Percentiles rank a stretch among this genome's conserved stretches.
These are phyloP conservation scores for Vidua chalybeata DNA, from an alignment of 2,113 vertebrate genomes.

Conservation along the genomic window DNA sequence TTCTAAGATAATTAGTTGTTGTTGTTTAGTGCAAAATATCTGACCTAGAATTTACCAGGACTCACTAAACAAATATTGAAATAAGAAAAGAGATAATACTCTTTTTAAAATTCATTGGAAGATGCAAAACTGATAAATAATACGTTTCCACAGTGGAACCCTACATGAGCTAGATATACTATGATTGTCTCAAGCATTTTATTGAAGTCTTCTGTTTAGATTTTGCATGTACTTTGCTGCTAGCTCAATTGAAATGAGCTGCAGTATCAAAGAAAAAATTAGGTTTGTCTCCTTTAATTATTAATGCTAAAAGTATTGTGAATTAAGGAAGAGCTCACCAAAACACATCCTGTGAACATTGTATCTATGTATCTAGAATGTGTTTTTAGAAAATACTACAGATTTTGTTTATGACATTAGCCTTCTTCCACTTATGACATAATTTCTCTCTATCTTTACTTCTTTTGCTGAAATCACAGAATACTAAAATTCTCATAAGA, in stretches of 20 bases:
- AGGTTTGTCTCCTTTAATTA: not conserved
- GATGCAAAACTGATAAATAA: not conserved
- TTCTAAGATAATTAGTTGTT: constrained; percentile 12
- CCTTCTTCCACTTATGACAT: not conserved
- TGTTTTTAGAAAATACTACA: not conserved
- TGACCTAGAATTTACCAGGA: constrained; percentile 7
- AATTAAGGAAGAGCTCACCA: not conserved
- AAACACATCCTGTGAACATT: not conserved
- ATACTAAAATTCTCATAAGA: not conserved
- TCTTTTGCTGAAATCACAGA: not conserved
- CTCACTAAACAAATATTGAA: not conserved
- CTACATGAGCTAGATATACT: not conserved
- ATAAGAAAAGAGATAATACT: not conserved
- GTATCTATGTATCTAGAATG: not conserved
- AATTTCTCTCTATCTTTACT: not conserved
- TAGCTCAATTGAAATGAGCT: not conserved
- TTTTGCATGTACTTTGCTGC: not conserved
- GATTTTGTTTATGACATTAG: not conserved
- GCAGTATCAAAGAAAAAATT: not conserved
- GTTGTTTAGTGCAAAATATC: not conserved
- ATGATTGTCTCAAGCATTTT: not conserved
- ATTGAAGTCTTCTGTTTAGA: not conserved
- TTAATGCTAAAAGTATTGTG: not conserved
- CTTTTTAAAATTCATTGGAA: not conserved
- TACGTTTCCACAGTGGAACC: not conserved